These are phyloP conservation scores for Eulemur albifrons DNA, from an alignment of 2,797 vertebrate genomes.

Conservation along the genomic window DNA sequence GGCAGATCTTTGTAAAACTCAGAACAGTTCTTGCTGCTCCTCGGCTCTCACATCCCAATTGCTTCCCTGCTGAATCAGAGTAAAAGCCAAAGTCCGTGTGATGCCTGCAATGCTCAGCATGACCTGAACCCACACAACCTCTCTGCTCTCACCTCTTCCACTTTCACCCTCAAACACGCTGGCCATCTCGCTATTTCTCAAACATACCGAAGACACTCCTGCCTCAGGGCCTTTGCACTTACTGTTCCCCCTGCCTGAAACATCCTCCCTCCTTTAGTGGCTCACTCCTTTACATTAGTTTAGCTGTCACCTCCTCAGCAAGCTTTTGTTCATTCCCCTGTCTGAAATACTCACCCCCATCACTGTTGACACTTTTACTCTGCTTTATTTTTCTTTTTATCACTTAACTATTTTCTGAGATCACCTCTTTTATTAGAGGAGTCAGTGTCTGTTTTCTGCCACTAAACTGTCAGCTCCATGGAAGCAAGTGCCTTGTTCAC, in stretches of 20 bases:
- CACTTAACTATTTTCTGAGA: background rate
- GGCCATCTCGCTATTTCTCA: background rate
- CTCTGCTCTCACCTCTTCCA: background rate
- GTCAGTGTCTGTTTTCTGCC: background rate
- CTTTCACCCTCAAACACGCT: background rate
- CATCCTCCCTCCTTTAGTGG: background rate
- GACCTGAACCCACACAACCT: fast-evolving
- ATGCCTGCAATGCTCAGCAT: background rate
- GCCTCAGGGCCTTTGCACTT: background rate
- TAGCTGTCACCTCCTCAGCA: background rate
- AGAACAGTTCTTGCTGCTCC: background rate
- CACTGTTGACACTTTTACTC: background rate
- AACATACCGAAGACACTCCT: background rate
- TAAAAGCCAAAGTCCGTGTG: background rate
- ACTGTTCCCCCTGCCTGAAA: background rate
- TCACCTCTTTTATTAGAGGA: background rate
- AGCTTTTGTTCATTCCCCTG: background rate
- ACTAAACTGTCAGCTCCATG: background rate
- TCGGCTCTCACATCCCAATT: background rate
- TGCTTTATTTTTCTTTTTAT: background rate
- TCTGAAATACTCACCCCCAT: background rate
- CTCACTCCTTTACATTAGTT: background rate
- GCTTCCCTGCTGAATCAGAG: background rate
- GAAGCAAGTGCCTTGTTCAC: background rate
- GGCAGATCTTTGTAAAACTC: background rate